These are phyloP conservation scores for Tenebrosternarchus preto DNA, from an alignment of 2,113 vertebrate species.

Conservation along the genomic window DNA sequence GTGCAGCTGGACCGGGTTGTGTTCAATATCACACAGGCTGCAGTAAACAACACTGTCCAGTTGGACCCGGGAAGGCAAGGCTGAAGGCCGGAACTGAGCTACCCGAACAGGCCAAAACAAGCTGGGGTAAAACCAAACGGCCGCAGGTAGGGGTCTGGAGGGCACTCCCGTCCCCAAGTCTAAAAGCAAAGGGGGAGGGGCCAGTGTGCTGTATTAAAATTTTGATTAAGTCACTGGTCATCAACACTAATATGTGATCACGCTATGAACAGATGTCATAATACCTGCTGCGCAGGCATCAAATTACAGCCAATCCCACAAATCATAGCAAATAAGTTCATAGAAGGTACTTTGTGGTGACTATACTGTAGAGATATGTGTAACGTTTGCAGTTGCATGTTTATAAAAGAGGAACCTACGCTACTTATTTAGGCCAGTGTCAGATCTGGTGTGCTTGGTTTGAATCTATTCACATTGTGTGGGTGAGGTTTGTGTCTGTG, in stretches of 20 bases:
- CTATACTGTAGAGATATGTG: constrained; percentile 9
- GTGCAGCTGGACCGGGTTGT: no score
- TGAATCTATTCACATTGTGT: constrained; percentile 45
- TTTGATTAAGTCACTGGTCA: constrained; percentile 42
- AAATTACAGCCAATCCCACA: no score
- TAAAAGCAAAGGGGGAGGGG: constrained; percentile 26
- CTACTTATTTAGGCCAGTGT: constrained; percentile 50
- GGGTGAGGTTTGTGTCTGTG: not conserved
- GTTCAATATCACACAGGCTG: no score
- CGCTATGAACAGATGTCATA: constrained; percentile 39
- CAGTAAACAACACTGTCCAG: no score
- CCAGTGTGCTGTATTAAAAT: constrained; percentile 30
- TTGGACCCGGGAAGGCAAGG: constrained; percentile 33
- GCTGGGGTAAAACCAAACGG: not conserved
- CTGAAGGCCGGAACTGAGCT: constrained; percentile 37
- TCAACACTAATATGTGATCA: constrained; percentile 48
- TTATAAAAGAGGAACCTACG: constrained; percentile 48
- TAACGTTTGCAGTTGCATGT: constrained; percentile 24
- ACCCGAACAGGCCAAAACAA: not conserved
- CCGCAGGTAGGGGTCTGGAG: not conserved
- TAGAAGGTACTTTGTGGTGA: not conserved
- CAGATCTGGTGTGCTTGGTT: constrained; percentile 45
- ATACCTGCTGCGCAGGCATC: no score
- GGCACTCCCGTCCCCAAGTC: constrained; percentile 8
- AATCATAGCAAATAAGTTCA: no score